Percentiles rank a stretch among this genome's conserved stretches.
Evolutionary conservation across 1,140 invertebrate genomes (phyloP).

Genomic region (Tetraneura akinire): DNA sequence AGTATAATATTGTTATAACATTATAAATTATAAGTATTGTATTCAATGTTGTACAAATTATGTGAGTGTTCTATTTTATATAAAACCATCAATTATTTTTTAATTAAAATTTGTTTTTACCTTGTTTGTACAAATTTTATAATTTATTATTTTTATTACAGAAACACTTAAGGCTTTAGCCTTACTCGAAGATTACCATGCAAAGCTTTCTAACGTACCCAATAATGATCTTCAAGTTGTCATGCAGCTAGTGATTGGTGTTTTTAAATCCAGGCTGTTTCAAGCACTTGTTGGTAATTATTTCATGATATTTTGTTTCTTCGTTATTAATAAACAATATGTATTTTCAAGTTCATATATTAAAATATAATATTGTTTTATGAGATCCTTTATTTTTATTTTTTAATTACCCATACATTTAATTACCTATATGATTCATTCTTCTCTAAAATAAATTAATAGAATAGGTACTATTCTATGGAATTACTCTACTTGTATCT

Average conservation of each 20-base stretch:
- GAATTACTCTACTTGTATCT: too few relatives aligned
- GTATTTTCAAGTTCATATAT: too few relatives aligned
- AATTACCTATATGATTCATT: too few relatives aligned
- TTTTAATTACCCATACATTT: too few relatives aligned
- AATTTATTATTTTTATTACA: constrained; percentile 64
- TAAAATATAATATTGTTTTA: too few relatives aligned
- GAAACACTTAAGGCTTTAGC: constrained; percentile 96
- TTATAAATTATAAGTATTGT: neutral
- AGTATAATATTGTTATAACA: neutral
- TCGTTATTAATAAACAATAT: too few relatives aligned
- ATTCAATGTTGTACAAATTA: neutral
- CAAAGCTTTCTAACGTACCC: constrained; percentile 85
- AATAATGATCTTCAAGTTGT: constrained; percentile 91
- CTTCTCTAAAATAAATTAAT: too few relatives aligned
- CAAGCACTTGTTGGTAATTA: constrained; percentile 93
- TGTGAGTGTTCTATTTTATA: too few relatives aligned
- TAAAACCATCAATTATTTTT: neutral
- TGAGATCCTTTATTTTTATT: too few relatives aligned
- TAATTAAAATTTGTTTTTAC: neutral
- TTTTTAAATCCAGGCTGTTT: constrained; percentile 96
- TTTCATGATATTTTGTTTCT: neutral
- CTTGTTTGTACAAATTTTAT: too few relatives aligned
- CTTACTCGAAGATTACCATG: constrained; percentile 95
- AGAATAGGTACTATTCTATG: too few relatives aligned
- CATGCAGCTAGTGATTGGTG: constrained; percentile 94